Base-by-base conservation (phyloP, 2,113 vertebrate genomes). In the Polypterus bichir region DNA sequence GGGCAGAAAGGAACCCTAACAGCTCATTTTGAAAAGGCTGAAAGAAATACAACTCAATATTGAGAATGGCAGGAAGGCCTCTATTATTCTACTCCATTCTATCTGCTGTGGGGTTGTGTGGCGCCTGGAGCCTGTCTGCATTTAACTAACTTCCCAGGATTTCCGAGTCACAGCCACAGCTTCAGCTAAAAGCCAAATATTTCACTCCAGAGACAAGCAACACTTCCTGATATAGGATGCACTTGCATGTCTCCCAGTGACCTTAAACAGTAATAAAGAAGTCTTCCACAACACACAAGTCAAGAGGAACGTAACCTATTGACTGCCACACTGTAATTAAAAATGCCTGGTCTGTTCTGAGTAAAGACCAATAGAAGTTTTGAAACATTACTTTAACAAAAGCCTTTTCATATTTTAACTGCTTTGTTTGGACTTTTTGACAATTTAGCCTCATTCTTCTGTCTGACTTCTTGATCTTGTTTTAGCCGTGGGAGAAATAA, bases 191-290 rank as follows among this genome's bases (percentile, higher is more conserved):
- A 81, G 83, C 83, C 83, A 81, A 80, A 82, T 89, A 88, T 87
- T 88, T 90, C 81, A 80, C 88, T 85, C 82, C 60, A 27, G 84
- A 86, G 88, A 88, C 84, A 67, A 62, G 65, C 79, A 77, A 67
- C 65, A 76, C 79, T 92, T 93, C 91, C 91, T 91, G 88, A 82
- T 84, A 90, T 88, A 91, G 90, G 89, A 92, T 92, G 89, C 88
- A 90, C 87, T 90, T 72, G 81, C 79, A 49, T 91, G 84, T 88
- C 89, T 91, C 83, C 74, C 53, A 58, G 70, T 91, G 91, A 92
- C 91, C 90, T 89, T 83, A 85, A 76, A 84, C 86, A 80, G 78
- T 80, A 90, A 91, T 93, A 89, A 89, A 89, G 77, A 70, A 83
- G 81, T 82, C 79, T 90, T 90, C 87, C 81, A 81, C 67, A 80